Percentiles rank a stretch among this genome's conserved stretches.
phyloP scores from a whole-genome alignment of 1,140 invertebrate species.

The Chelonus insularis region DNA sequence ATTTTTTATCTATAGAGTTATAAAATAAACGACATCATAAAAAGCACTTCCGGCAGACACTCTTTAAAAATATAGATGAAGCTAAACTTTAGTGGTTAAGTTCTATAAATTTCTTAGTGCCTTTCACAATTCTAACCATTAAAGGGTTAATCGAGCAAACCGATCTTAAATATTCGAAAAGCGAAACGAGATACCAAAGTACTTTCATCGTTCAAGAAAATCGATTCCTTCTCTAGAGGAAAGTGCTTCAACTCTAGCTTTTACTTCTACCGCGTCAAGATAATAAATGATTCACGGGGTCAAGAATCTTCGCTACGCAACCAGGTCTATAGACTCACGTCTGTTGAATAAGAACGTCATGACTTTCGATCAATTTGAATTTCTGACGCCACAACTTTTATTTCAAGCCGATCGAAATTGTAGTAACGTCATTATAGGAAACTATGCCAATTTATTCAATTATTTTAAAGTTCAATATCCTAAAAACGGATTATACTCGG shows the following conservation, averaged over 20 bases:
- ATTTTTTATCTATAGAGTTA: too few species aligned
- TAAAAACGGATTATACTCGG: not conserved
- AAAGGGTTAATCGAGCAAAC: not conserved
- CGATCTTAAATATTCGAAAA: conserved; percentile 7
- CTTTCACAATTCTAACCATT: too few species aligned
- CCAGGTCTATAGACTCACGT: not conserved
- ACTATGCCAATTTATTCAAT: not conserved
- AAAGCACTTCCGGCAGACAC: too few species aligned
- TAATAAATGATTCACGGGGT: conserved; percentile 16
- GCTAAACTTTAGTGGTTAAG: too few species aligned
- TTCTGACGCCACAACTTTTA: not conserved
- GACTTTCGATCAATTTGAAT: not conserved
- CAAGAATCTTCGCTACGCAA: not conserved
- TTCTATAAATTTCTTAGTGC: too few species aligned
- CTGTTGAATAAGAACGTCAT: conserved; percentile 1
- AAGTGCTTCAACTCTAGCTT: not conserved
- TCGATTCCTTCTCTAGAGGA: not conserved
- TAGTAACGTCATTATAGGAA: not conserved
- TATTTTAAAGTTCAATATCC: not conserved
- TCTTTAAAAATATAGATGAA: too few species aligned
- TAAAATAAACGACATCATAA: too few species aligned
- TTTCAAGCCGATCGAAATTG: not conserved
- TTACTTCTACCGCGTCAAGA: not conserved
- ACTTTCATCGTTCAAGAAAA: not conserved
- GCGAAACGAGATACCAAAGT: not conserved